phyloP scores from a whole-genome alignment of 2,888 invertebrate species.

The Teleiodes luculella region DNA sequence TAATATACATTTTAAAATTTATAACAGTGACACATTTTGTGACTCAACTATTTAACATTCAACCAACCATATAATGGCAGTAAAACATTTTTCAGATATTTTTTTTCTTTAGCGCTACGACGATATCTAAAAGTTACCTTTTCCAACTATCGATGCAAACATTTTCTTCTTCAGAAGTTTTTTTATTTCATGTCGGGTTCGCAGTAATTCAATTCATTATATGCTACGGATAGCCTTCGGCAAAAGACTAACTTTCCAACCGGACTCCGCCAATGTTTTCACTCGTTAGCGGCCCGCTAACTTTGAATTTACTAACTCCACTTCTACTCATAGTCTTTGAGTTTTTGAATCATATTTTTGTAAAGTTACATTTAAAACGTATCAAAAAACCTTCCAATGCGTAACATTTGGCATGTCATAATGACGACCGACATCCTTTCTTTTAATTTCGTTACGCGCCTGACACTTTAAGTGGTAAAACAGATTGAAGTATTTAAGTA shows the following conservation, averaged over 20 bases:
- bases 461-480: too few species aligned
- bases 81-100: too few species aligned
- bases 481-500: background rate
- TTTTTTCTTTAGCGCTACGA: too few species aligned
- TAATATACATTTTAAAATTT: background rate
- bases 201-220: slow-evolving; percentile 7
- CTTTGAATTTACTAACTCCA: slow-evolving; percentile 5
- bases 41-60: background rate
- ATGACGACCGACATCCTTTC: too few species aligned
- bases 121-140: background rate
- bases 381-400: too few species aligned
- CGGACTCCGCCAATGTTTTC: slow-evolving; percentile 11
- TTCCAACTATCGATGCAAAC: background rate
- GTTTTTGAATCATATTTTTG: slow-evolving; percentile 3
- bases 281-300: slow-evolving; percentile 8
- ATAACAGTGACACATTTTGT: background rate
- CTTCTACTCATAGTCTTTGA: background rate
- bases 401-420: too few species aligned
- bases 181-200: background rate
- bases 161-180: background rate
- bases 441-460: too few species aligned
- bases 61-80: background rate
- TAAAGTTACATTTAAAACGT: too few species aligned
- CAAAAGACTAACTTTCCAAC: slow-evolving; percentile 8
- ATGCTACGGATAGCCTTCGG: slow-evolving; percentile 1